Evolutionary conservation across 2,888 invertebrate species (phyloP), one percentile per base, ranked within the genome.

Genomic region (Eristalinus aeneus): DNA sequence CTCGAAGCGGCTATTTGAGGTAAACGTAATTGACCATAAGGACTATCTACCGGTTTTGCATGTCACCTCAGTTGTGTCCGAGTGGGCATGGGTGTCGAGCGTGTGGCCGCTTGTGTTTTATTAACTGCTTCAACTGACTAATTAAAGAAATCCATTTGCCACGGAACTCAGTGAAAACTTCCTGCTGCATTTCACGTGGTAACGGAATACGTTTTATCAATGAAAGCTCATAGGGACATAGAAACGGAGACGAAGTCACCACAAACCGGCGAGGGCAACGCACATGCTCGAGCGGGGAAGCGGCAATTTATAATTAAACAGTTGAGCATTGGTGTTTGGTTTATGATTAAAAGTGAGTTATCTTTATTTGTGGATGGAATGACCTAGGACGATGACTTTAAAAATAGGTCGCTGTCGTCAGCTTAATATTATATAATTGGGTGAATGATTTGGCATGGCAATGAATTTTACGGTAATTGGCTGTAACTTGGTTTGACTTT

Each of bases 11-110:
- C 23, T 34, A 11, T 3, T 54, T 56, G 39, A 20, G 16, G 11
- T 34, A 39, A 58, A 12, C 2, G 54, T 58, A 68, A 73, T 58
- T 73, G 31, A 73, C 67, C 65, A 67, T 36, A 65, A 72, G 54
- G 10, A 32, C 56, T 76, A 68, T 72, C 65, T 67, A 32, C 60
- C n/a, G 31, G 39, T 63, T 80, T 76, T 58, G 76, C 81, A 81
- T 81, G 80, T 39, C 72, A 58, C 72, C 32, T 58, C 12, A 20
- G 9, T 20, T 22, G 16, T 69, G 69, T 69, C 32, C 56, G 36
- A n/a, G n/a, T n/a, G 63, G 12, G 56, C 54, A 56, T 53, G 56
- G 39, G 54, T 27, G 34, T 61, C 53, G 23, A n/a, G 61, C 27
- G 27, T 68, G 27, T 32, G 46, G 4, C 32, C 12, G 27, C 16